Percentiles rank a stretch among this genome's conserved stretches.
Evolutionary conservation across 2,113 vertebrate species (phyloP).

Genomic region (Syngnathoides biaculeatus): DNA sequence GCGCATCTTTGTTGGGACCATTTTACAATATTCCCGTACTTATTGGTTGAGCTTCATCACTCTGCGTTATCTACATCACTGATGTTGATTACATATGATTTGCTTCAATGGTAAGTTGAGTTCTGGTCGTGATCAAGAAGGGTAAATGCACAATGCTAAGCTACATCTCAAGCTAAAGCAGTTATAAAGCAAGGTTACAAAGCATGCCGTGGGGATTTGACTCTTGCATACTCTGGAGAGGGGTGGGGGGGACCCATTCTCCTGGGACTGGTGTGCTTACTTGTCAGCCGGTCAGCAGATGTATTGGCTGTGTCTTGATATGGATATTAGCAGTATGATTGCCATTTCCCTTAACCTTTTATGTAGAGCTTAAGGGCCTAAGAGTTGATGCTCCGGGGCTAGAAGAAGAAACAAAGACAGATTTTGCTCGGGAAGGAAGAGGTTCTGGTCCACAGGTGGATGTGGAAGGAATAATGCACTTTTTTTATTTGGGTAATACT

Average conservation of each 20-base stretch:
- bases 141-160: conserved; percentile 5
- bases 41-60: too few species aligned
- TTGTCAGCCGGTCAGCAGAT: conserved; percentile 63
- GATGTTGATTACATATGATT: too few species aligned
- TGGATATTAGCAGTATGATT: conserved; percentile 65
- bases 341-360: conserved; percentile 67
- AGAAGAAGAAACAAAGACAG: conserved; percentile 40
- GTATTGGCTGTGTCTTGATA: conserved; percentile 52
- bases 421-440: conserved; percentile 45
- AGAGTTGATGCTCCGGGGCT: conserved; percentile 34
- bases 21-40: too few species aligned
- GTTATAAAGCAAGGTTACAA: conserved; percentile 21
- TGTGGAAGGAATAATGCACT: conserved; percentile 25
- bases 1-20: too few species aligned
- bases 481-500: conserved; percentile 2
- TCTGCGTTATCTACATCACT: too few species aligned
- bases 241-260: conserved; percentile 28
- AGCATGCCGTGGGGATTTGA: conserved; percentile 36
- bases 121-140: conserved; percentile 7
- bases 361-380: conserved; percentile 57
- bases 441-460: conserved; percentile 41
- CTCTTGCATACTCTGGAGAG: conserved; percentile 30
- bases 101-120: too few species aligned
- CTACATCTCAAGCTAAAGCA: conserved; percentile 40
- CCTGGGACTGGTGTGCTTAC: conserved; percentile 45